phyloP scores from a whole-genome alignment of 2,113 vertebrate species.

The Thamnaconus septentrionalis region DNA sequence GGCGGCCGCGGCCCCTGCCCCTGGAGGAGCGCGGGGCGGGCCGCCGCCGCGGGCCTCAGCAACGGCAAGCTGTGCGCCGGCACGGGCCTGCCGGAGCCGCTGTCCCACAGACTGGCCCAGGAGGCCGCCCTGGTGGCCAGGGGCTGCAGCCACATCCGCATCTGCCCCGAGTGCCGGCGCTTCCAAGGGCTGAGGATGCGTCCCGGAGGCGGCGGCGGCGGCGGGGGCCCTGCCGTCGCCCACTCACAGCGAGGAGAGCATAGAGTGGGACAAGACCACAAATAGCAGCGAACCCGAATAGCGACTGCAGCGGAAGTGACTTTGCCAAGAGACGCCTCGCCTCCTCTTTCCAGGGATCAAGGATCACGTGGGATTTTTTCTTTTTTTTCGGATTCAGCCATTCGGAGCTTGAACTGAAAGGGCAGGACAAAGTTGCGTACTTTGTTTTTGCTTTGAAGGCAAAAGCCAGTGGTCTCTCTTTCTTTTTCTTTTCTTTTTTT shows the following conservation, averaged over 20 bases:
- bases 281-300: constrained; percentile 97
- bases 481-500: neutral
- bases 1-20: constrained; percentile 76
- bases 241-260: constrained; percentile 89
- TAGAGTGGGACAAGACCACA: constrained; percentile 94
- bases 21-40: constrained; percentile 83
- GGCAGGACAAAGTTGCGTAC: constrained; percentile 41
- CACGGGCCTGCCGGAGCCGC: constrained; percentile 83
- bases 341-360: constrained; percentile 49
- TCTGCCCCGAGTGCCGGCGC: constrained; percentile 94
- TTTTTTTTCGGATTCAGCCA: constrained; percentile 47
- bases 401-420: constrained; percentile 38
- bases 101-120: constrained; percentile 92
- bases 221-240: constrained; percentile 75
- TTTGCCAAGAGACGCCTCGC: constrained; percentile 43
- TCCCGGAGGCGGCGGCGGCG: constrained; percentile 56
- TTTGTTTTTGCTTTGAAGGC: constrained; percentile 38
- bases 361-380: constrained; percentile 26
- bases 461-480: constrained; percentile 37
- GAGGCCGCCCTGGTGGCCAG: constrained; percentile 89
- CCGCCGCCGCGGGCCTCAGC: constrained; percentile 82
- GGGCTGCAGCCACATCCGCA: constrained; percentile 93
- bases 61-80: constrained; percentile 94
- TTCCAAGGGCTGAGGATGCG: constrained; percentile 90
- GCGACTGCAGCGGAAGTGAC: constrained; percentile 40